A percentile compares a stretch with the other conserved stretches of the same genome.
Conservation (phyloP, 1,140 invertebrate genomes). For the Neodiprion virginianus region DNA sequence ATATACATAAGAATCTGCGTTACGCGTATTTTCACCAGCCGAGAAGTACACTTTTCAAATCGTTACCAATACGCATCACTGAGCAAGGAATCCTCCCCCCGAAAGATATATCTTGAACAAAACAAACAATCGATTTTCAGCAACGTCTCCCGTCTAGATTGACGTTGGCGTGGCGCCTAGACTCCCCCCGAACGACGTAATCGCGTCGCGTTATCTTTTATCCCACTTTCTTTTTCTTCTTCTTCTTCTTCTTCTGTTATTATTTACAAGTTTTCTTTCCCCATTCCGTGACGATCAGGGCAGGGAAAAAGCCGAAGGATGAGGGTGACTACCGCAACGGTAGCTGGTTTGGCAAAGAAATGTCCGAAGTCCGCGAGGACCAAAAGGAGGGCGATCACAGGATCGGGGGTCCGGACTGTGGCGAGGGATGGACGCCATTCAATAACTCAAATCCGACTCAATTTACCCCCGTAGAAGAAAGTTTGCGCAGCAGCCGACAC, state of each 20-base stretch:
- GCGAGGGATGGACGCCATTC: conserved; percentile 40
- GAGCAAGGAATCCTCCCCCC: too few species aligned
- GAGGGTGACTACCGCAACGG: conserved; percentile 11
- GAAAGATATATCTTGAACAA: neutral
- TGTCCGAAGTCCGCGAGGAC: neutral
- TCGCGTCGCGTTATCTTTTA: conserved; percentile 24
- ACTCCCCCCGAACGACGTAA: conserved; percentile 17
- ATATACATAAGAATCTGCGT: too few species aligned
- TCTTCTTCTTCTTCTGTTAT: conserved; percentile 40
- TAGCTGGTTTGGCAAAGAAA: conserved; percentile 32
- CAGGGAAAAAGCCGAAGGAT: neutral
- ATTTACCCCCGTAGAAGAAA: conserved; percentile 49
- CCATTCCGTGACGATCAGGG: conserved; percentile 10
- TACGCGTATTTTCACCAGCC: too few species aligned
- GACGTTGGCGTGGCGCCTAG: conserved; percentile 26
- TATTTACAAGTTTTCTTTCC: conserved; percentile 51
- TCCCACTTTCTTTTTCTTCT: conserved; percentile 20
- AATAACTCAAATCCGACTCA: conserved; percentile 56
- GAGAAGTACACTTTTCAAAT: too few species aligned
- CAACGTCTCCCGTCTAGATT: conserved; percentile 32
- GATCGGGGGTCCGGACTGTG: neutral
- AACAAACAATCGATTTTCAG: conserved; percentile 44
- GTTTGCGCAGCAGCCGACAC: conserved; percentile 31
- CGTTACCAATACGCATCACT: too few species aligned
- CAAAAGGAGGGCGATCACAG: neutral